Conservation (phyloP, 1,140 invertebrate genomes). For the Gerris buenoi region DNA sequence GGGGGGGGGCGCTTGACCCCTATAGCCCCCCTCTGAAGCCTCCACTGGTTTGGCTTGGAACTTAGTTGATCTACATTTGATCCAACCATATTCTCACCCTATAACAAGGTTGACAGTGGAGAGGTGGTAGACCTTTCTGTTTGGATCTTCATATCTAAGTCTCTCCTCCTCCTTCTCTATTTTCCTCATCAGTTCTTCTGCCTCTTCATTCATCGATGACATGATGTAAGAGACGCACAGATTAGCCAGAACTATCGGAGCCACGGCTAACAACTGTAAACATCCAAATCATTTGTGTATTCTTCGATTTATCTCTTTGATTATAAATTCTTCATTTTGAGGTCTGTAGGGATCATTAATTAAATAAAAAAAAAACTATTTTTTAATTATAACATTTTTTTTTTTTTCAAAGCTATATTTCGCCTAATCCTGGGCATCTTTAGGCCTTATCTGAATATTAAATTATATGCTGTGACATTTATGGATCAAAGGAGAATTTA, state of each 20-base stretch:
- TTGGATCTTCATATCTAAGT: slow-evolving; percentile 78
- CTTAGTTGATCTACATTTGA: not conserved
- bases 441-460: no score
- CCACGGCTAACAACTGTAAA: slow-evolving; percentile 75
- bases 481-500: no score
- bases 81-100: slow-evolving; percentile 37
- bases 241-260: slow-evolving; percentile 93
- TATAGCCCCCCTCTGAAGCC: not conserved
- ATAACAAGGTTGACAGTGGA: slow-evolving; percentile 99
- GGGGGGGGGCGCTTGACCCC: not conserved
- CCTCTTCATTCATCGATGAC: slow-evolving; percentile 97
- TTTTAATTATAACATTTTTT: no score
- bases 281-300: no score
- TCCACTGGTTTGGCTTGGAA: not conserved
- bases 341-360: no score
- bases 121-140: slow-evolving; percentile 89
- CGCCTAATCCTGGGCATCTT: no score
- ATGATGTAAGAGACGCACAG: slow-evolving; percentile 98
- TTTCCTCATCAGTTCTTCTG: slow-evolving; percentile 95
- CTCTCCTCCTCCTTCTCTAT: slow-evolving; percentile 97
- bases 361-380: no score
- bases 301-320: no score
- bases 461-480: no score
- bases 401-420: no score
- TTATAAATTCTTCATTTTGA: no score